Conservation (phyloP, 2,113 vertebrate species). For the Scomber scombrus region DNA sequence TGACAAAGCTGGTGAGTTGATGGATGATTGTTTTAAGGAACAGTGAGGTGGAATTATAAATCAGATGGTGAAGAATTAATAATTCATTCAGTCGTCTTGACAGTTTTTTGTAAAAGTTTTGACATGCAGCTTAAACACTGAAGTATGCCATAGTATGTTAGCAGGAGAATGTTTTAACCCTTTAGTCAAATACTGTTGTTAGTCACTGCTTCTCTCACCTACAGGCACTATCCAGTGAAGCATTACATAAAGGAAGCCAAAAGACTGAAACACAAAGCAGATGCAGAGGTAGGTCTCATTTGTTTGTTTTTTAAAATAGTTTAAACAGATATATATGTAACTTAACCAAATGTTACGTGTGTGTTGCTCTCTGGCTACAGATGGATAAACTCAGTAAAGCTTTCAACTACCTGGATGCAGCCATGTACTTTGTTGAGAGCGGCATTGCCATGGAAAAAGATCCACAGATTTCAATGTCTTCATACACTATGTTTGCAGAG, state of each 20-base stretch:
- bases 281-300: slow-evolving; percentile 87
- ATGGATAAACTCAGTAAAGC: slow-evolving; percentile 90
- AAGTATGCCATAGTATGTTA: no score
- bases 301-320: neutral
- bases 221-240: slow-evolving; percentile 87
- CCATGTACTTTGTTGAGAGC: slow-evolving; percentile 91
- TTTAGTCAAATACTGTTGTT: neutral
- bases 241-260: slow-evolving; percentile 94
- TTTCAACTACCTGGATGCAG: slow-evolving; percentile 92
- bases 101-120: no score
- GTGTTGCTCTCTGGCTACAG: slow-evolving; percentile 70
- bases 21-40: no score
- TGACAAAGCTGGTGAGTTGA: no score
- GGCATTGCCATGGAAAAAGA: slow-evolving; percentile 91
- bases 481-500: slow-evolving; percentile 91
- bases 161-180: no score
- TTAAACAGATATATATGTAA: neutral
- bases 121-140: no score
- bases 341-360: neutral
- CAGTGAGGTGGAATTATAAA: no score
- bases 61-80: no score
- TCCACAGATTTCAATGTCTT: slow-evolving; percentile 86
- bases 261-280: slow-evolving; percentile 95
- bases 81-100: no score
- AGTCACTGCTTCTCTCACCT: neutral